Base-by-base conservation (phyloP, 1,140 invertebrate species). In the Pogonognathellus flavescens region DNA sequence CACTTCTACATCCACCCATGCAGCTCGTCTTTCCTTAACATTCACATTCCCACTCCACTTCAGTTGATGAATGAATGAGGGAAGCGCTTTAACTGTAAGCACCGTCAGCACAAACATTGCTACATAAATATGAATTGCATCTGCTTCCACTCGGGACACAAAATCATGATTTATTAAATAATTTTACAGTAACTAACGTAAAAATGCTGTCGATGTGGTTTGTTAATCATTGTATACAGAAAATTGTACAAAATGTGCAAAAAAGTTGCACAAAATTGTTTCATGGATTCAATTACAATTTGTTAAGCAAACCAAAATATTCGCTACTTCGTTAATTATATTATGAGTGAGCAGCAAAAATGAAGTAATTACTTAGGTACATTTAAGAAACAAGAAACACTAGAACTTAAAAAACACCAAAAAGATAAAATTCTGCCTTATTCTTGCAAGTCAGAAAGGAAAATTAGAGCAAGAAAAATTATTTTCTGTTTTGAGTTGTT, bases 41-140 rank as follows among this genome's bases (percentile, higher is more conserved):
- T 25, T 22, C 25, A 18, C 18, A 10, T 62, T 20, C 9, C 16
- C 18, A n/a, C 41, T 76, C 70, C 70, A 41, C 70, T 50, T 70
- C 7, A 41, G 66, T 70, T 76, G 31, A 50, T 76, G 70, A 76
- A 50, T 76, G 70, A 50, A 76, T 25, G 70, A 76, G 31, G 1
- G 31, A 41, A 49, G 31, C 70, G 41, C 16, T 76, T 76, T 76
- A 76, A 16, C 18, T n/a, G 49, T 76, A 76, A 50, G 70, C 70
- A 76, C 11, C 41, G 70, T 76, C 70, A 76, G 70, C 70, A 10
- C n/a, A 49, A 76, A 76, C 25, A 76, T 49, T 76, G 14, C 62
- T 66, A 66, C 22, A 66, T 14, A 66, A 6, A 25, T 25, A 14
- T 66, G 31, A 41, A 41, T 41, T 41, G 31, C 1, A 41, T 41